A percentile compares a stretch with the other conserved stretches of the same genome.
Conservation (phyloP, 2,797 vertebrate species). For the Babyrousa celebensis region DNA sequence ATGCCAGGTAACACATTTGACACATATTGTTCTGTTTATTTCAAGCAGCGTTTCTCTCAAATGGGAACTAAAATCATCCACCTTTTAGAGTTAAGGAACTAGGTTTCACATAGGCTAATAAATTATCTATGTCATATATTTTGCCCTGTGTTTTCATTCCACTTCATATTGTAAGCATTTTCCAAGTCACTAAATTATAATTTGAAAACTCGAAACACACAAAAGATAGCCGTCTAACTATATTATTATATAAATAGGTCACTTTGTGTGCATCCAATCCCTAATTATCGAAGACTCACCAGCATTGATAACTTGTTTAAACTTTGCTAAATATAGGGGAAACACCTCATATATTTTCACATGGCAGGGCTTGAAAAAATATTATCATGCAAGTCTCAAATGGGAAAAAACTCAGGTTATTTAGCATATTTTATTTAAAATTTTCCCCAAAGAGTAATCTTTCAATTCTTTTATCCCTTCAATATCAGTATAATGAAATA, state of each 20-base stretch:
- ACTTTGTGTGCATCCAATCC: background rate
- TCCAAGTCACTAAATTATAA: constrained; percentile 25
- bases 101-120: background rate
- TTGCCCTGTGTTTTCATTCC: background rate
- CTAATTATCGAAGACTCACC: background rate
- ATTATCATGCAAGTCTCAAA: background rate
- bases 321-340: constrained; percentile 25
- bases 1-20: background rate
- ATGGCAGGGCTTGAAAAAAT: background rate
- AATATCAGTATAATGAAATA: constrained; percentile 31
- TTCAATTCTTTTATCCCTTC: background rate
- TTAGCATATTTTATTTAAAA: background rate
- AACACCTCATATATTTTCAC: background rate
- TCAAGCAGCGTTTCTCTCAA: background rate
- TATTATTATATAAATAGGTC: constrained; percentile 13
- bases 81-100: background rate
- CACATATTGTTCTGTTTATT: background rate
- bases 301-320: constrained; percentile 42
- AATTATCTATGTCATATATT: background rate
- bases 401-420: constrained; percentile 50
- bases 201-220: background rate
- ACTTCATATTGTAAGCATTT: constrained; percentile 7
- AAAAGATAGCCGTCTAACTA: background rate
- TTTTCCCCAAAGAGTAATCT: background rate
- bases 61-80: background rate